Percentiles rank a stretch among this genome's conserved stretches.
These are phyloP conservation scores for Onychorhynchus coronatus DNA, from an alignment of 2,113 vertebrate genomes.

Conservation along the genomic window DNA sequence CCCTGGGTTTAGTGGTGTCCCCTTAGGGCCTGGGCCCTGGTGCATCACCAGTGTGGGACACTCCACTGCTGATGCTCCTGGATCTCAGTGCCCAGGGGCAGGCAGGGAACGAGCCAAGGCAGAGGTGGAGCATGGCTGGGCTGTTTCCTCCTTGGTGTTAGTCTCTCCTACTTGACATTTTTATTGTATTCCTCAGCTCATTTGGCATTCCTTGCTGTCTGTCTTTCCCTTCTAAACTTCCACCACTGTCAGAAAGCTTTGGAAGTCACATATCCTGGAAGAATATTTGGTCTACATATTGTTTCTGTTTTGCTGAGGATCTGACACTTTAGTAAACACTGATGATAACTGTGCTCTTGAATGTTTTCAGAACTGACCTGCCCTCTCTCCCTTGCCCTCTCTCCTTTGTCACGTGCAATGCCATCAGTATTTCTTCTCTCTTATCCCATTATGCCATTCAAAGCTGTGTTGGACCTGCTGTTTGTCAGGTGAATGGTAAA, in stretches of 20 bases:
- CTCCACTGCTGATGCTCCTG: neutral
- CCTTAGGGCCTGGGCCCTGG: no score
- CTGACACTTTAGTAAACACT: neutral
- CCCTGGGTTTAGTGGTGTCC: neutral
- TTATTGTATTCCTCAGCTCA: neutral
- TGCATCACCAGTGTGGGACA: rapidly evolving
- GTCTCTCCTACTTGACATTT: neutral
- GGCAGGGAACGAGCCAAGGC: neutral
- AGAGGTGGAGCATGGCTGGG: neutral
- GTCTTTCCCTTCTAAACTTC: neutral
- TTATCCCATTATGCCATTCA: neutral
- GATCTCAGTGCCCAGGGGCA: rapidly evolving
- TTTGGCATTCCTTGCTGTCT: neutral
- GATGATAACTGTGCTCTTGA: neutral
- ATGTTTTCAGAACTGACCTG: neutral
- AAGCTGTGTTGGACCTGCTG: neutral
- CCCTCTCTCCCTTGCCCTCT: neutral
- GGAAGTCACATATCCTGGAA: neutral
- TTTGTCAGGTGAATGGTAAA: neutral
- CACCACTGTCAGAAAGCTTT: neutral
- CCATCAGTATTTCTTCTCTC: neutral
- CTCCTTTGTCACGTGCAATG: neutral
- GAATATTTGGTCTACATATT: neutral
- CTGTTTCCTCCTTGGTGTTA: neutral
- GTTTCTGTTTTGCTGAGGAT: neutral